A percentile compares a stretch with the other conserved stretches of the same genome.
phyloP scores from a whole-genome alignment of 2,113 vertebrate species.

The Heterochromis multidens region DNA sequence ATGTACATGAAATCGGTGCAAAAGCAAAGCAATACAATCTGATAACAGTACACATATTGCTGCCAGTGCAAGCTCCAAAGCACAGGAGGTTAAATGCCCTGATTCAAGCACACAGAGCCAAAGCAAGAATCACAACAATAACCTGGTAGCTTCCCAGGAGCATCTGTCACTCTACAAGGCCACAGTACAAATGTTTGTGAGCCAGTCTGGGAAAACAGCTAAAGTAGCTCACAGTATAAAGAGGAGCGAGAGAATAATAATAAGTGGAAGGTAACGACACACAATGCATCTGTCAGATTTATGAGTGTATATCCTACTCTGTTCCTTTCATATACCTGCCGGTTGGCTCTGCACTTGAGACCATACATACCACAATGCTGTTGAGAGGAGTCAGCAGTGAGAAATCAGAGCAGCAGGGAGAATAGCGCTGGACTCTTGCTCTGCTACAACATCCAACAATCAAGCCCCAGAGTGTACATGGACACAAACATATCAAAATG shows the following conservation, averaged over 20 bases:
- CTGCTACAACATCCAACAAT: constrained; percentile 35
- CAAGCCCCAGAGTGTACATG: neutral
- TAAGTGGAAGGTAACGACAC: constrained; percentile 68
- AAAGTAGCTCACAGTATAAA: constrained; percentile 50
- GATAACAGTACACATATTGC: neutral
- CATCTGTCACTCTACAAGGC: constrained; percentile 59
- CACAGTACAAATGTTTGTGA: constrained; percentile 57
- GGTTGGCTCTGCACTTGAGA: constrained; percentile 3
- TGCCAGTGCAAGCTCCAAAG: neutral
- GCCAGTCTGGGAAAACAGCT: constrained; percentile 22
- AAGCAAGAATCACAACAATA: constrained; percentile 33
- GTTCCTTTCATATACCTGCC: constrained; percentile 39
- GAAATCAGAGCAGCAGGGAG: constrained; percentile 40
- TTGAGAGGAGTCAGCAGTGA: constrained; percentile 56
- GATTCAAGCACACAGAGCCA: constrained; percentile 23
- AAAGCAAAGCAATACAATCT: neutral
- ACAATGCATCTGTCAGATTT: constrained; percentile 66
- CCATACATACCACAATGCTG: constrained; percentile 20
- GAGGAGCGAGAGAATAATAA: constrained; percentile 62
- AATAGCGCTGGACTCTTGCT: constrained; percentile 14
- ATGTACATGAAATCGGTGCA: neutral
- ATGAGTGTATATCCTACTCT: constrained; percentile 42
- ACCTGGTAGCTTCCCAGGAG: constrained; percentile 31
- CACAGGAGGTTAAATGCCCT: constrained; percentile 10
- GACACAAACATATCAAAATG: neutral